Evolutionary conservation across 2,888 invertebrate species (phyloP), one percentile per base, ranked within the genome.

Genomic region (Dasysyrphus albostriatus): DNA sequence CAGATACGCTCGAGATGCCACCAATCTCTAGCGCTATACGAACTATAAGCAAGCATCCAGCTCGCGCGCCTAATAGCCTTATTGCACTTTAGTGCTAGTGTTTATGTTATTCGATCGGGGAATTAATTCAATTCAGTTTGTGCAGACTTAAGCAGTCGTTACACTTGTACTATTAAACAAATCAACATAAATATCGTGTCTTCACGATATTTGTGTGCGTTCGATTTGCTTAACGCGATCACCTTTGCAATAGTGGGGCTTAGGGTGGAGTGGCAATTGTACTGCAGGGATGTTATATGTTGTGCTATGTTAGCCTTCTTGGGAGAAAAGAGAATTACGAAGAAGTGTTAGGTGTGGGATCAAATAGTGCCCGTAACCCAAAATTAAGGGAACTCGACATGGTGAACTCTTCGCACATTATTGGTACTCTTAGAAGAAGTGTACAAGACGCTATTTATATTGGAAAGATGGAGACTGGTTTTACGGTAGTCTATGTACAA

Each of bases 121-220:
- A 87, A 87, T 87, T 87, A 87, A 87, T 87, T 87, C 83, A 87
- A 65, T 59, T 70, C 76, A 83, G 83, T 78, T 82, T 83, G 72
- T 61, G 78, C 87, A 78, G 83, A 75, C 87, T 87, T 87, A 79
- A 79, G 87, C 87, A 87, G 83, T 87, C 87, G 87, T 87, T 87
- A 87, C 87, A 87, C 87, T 87, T 87, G 87, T 87, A 87, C 83
- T 87, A 83, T 87, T 83, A 87, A 87, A 75, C 87, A 87, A 87
- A 87, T 87, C 87, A 87, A 87, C 87, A 87, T 87, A 87, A 87
- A 87, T 87, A 87, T 87, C 87, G 87, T 87, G 87, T 87, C 87
- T 87, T 83, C 87, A 79, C 78, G 83, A 83, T 70, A 32, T 83
- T 78, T 82, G 83, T 74, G 73, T 75, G 80, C 67, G 58, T 78